Conservation (phyloP, 2,113 vertebrate genomes). For the Probosciger aterrimus region DNA sequence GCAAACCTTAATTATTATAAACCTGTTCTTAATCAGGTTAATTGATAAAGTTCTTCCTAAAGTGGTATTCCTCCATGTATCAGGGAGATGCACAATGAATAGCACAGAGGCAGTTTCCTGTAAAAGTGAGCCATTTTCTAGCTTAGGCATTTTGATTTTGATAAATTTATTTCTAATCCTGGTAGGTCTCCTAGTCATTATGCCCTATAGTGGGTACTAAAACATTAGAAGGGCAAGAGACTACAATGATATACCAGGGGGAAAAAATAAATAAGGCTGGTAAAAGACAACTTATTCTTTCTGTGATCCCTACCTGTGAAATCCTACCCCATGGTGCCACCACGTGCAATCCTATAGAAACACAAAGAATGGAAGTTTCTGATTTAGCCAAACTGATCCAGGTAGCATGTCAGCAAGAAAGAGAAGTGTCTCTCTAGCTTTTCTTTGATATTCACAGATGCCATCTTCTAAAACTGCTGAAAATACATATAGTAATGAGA, state of each 20-base stretch:
- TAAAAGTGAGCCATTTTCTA: not conserved
- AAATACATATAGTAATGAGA: not conserved
- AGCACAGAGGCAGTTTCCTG: not conserved
- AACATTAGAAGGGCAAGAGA: not conserved
- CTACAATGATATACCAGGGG: not conserved
- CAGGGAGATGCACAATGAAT: not conserved
- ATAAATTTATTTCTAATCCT: not conserved
- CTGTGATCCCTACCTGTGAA: constrained; percentile 7
- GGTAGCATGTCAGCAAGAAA: not conserved
- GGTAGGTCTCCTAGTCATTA: not conserved
- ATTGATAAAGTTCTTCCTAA: not conserved
- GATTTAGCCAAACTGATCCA: not conserved
- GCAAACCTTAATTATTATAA: not conserved
- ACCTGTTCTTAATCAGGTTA: not conserved
- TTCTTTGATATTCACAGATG: not conserved
- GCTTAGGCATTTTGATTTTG: not conserved
- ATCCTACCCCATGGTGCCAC: not conserved
- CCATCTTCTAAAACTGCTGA: not conserved
- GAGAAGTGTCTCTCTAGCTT: not conserved
- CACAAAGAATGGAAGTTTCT: constrained; percentile 17
- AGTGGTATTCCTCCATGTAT: not conserved
- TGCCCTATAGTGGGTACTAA: not conserved
- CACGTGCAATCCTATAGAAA: not conserved
- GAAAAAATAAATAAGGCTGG: not conserved
- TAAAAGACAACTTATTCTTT: constrained; percentile 6